These are phyloP conservation scores for Gonocerus acuteangulatus DNA, from an alignment of 2,888 invertebrate genomes.

Conservation along the genomic window DNA sequence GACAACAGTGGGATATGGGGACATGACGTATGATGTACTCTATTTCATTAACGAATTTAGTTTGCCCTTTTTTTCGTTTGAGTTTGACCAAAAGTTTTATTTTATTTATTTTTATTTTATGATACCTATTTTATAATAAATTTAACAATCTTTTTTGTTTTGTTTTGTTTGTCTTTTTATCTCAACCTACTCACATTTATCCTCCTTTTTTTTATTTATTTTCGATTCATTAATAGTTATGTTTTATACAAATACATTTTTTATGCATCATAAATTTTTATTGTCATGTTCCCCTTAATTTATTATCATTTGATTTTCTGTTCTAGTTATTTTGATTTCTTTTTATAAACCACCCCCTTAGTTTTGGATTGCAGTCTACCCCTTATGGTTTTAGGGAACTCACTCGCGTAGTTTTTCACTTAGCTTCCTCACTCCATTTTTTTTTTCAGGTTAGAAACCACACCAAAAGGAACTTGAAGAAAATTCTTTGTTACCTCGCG, in stretches of 20 bases:
- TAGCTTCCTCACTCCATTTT: constrained; percentile 33
- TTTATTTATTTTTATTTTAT: constrained; percentile 12
- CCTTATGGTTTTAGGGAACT: constrained; percentile 29
- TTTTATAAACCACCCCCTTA: constrained; percentile 21
- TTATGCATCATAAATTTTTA: constrained; percentile 16
- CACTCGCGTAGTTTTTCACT: constrained; percentile 35
- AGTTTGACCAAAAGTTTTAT: constrained; percentile 7
- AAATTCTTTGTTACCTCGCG: constrained; percentile 40
- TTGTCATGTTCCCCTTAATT: constrained; percentile 22
- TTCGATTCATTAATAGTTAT: constrained; percentile 21
- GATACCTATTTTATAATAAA: not conserved
- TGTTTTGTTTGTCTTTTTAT: not conserved
- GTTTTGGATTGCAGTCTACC: constrained; percentile 29
- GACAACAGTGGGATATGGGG: constrained; percentile 99
- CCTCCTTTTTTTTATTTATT: constrained; percentile 27
- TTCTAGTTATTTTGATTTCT: constrained; percentile 16
- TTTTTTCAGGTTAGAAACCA: constrained; percentile 32
- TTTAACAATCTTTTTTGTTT: not conserved
- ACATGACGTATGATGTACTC: constrained; percentile 87
- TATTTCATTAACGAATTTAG: constrained; percentile 44
- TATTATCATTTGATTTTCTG: constrained; percentile 19
- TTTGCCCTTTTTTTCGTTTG: constrained; percentile 35
- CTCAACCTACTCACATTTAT: constrained; percentile 1
- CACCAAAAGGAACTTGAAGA: constrained; percentile 37
- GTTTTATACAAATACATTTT: constrained; percentile 6